phyloP scores from a whole-genome alignment of 2,888 invertebrate genomes.

The Mythimna lalbum region DNA sequence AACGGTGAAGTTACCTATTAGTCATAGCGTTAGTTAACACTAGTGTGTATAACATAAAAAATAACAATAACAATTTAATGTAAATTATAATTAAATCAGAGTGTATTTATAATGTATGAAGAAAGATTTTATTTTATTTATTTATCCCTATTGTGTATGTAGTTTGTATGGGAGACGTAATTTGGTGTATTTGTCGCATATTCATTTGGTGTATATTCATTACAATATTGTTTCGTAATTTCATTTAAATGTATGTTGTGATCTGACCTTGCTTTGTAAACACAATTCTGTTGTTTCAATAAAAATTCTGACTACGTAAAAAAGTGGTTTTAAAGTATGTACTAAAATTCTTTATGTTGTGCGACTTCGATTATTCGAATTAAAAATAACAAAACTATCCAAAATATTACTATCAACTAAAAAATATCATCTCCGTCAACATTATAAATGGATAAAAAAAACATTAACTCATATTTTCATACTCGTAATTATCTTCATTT shows the following conservation, averaged over 20 bases:
- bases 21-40: conserved; percentile 65
- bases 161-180: conserved; percentile 56
- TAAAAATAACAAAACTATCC: too few relatives aligned
- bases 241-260: conserved; percentile 28
- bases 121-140: conserved; percentile 79
- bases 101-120: conserved; percentile 82
- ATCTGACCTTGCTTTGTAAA: conserved; percentile 50
- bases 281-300: conserved; percentile 20
- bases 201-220: conserved; percentile 40
- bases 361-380: too few relatives aligned
- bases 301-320: neutral
- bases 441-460: neutral
- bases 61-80: conserved; percentile 52
- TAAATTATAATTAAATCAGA: conserved; percentile 73
- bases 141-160: conserved; percentile 74
- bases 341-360: neutral
- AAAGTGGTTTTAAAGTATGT: neutral
- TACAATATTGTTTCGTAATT: conserved; percentile 45
- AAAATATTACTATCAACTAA: too few relatives aligned
- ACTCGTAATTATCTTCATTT: conserved; percentile 21
- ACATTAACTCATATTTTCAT: neutral
- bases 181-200: conserved; percentile 46
- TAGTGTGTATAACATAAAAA: conserved; percentile 48
- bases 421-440: too few relatives aligned
- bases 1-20: conserved; percentile 88